These are phyloP conservation scores for Zenarchopterus dispar DNA, from an alignment of 2,797 vertebrate genomes.

Conservation along the genomic window DNA sequence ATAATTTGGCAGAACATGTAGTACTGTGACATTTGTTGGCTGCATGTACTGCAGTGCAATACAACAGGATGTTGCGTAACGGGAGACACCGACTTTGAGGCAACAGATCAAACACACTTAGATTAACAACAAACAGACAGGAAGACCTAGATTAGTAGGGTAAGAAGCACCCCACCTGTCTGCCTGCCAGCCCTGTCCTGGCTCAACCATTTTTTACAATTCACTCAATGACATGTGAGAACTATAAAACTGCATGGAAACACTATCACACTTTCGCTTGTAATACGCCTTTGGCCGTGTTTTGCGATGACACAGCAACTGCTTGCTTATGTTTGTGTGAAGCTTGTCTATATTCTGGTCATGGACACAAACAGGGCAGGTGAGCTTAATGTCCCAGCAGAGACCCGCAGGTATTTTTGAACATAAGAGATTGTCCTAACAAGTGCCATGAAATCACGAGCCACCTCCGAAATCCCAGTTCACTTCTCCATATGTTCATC, in stretches of 20 bases:
- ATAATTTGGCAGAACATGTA: constrained; percentile 41
- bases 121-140: constrained; percentile 50
- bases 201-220: constrained; percentile 5
- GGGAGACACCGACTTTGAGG: constrained; percentile 42
- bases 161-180: constrained; percentile 33
- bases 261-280: constrained; percentile 29
- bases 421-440: constrained; percentile 41
- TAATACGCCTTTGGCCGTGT: constrained; percentile 55
- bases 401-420: constrained; percentile 51
- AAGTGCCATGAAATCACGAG: constrained; percentile 38
- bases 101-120: constrained; percentile 58
- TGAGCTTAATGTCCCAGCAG: constrained; percentile 50
- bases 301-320: constrained; percentile 50
- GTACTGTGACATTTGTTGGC: constrained; percentile 44
- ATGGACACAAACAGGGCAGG: constrained; percentile 54
- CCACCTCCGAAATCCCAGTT: not conserved
- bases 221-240: constrained; percentile 22
- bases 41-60: constrained; percentile 34
- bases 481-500: constrained; percentile 6
- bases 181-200: not conserved
- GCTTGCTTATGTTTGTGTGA: constrained; percentile 37
- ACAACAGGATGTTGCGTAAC: constrained; percentile 61
- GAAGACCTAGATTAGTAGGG: constrained; percentile 41
- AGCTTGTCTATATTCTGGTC: constrained; percentile 56
- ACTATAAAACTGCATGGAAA: not conserved